phyloP scores from a whole-genome alignment of 2,113 vertebrate genomes.

The Plotosus lineatus region DNA sequence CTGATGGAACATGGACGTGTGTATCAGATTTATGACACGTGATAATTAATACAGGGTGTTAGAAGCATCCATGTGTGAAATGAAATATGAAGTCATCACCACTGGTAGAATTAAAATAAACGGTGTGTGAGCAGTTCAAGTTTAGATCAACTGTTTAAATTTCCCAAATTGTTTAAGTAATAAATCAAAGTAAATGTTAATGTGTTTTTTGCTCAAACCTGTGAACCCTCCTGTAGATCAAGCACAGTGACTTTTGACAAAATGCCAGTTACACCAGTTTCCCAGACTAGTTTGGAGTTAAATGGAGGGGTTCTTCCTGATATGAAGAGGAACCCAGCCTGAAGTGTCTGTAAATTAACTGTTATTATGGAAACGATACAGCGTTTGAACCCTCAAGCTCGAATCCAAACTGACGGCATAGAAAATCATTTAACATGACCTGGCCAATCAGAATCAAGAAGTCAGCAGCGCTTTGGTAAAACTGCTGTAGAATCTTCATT shows the following conservation, averaged over 20 bases:
- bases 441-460: neutral
- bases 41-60: neutral
- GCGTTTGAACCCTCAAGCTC: neutral
- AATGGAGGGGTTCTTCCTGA: neutral
- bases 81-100: neutral
- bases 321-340: neutral
- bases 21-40: neutral
- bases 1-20: neutral
- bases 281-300: neutral
- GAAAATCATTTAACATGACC: neutral
- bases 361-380: neutral
- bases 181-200: neutral
- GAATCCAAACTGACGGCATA: neutral
- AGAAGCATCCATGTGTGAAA: neutral
- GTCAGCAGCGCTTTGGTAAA: neutral
- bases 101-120: neutral
- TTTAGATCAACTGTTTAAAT: neutral
- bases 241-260: neutral
- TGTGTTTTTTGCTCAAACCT: neutral
- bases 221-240: neutral
- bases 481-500: neutral
- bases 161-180: neutral
- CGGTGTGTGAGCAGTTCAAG: neutral
- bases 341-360: neutral
- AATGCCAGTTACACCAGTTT: neutral